Evolutionary conservation across 2,888 invertebrate genomes (phyloP).

Genomic region (Steromphala cineraria): DNA sequence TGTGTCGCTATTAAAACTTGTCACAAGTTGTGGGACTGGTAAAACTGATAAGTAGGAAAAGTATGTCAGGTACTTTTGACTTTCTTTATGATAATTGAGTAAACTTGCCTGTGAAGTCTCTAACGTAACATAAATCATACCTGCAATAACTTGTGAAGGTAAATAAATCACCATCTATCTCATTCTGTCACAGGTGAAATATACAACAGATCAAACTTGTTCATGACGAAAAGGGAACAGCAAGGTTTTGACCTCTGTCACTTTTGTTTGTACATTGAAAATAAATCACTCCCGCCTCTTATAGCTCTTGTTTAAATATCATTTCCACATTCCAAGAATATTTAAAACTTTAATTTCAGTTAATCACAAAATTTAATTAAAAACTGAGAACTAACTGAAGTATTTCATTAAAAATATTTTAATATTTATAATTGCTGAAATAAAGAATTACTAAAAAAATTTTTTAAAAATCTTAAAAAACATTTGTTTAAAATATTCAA

Average conservation of each 20-base stretch:
- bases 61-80: slow-evolving; percentile 9
- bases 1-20: not conserved
- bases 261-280: not conserved
- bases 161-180: slow-evolving; percentile 16
- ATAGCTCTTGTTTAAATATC: too few relatives aligned
- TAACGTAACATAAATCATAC: slow-evolving; percentile 1
- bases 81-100: not conserved
- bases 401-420: too few relatives aligned
- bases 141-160: slow-evolving; percentile 13
- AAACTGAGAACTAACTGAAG: too few relatives aligned
- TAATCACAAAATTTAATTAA: too few relatives aligned
- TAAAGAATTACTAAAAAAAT: too few relatives aligned
- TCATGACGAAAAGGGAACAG: not conserved
- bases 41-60: slow-evolving; percentile 10
- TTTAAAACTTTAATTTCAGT: too few relatives aligned
- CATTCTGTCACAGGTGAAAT: not conserved
- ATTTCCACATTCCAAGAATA: too few relatives aligned
- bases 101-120: not conserved
- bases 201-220: slow-evolving; percentile 10
- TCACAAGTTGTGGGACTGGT: not conserved
- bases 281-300: not conserved
- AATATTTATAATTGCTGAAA: too few relatives aligned
- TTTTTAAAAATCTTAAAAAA: too few relatives aligned
- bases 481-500: too few relatives aligned
- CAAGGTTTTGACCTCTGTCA: not conserved